These are phyloP conservation scores for Chironomus tentans DNA, from an alignment of 2,888 invertebrate species.

Conservation along the genomic window DNA sequence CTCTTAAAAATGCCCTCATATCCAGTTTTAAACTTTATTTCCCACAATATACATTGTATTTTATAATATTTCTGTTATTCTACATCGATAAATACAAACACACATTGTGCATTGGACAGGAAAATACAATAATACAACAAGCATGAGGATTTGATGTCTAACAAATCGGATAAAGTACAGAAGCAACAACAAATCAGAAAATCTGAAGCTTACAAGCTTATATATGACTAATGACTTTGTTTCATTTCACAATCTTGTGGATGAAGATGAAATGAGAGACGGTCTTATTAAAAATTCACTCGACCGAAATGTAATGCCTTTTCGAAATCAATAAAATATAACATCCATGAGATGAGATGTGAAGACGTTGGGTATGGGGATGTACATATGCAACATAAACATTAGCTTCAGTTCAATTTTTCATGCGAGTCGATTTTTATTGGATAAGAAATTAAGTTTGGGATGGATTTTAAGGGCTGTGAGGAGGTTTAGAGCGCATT, in stretches of 20 bases:
- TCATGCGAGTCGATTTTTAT: not conserved
- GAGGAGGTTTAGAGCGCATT: no score
- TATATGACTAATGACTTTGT: slow-evolving; percentile 17
- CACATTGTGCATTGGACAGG: not conserved
- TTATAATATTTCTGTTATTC: not conserved
- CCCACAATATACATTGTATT: no score
- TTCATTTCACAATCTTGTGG: not conserved
- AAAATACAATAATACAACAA: not conserved
- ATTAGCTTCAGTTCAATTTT: not conserved
- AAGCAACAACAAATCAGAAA: not conserved
- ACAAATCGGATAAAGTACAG: not conserved
- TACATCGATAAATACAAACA: not conserved
- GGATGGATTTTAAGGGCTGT: no score
- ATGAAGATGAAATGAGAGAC: not conserved
- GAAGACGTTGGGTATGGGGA: not conserved
- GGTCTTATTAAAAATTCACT: slow-evolving; percentile 19
- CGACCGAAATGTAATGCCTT: slow-evolving; percentile 6
- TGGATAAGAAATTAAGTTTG: no score
- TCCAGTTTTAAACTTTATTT: no score
- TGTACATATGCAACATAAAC: not conserved
- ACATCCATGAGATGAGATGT: not conserved
- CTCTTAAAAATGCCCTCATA: no score
- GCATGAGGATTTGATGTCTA: not conserved
- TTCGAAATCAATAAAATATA: not conserved
- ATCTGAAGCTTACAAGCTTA: slow-evolving; percentile 4